Evolutionary conservation across 1,140 invertebrate genomes (phyloP), one percentile per base, ranked within the genome.

Genomic region (Neodiprion pinetum): DNA sequence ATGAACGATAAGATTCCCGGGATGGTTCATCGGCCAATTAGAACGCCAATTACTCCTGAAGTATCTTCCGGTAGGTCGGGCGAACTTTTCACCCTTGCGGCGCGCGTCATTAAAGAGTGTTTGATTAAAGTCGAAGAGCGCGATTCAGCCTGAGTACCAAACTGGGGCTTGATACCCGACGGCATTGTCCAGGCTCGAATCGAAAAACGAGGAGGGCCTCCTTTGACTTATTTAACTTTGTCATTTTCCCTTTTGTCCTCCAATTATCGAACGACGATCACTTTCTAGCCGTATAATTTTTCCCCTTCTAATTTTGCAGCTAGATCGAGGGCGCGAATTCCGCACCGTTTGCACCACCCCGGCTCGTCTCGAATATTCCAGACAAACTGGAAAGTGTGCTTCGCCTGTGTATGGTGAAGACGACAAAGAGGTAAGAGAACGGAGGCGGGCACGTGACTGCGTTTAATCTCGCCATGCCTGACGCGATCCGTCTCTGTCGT

Each of bases 401-500:
- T 3, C 28, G 5, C 28, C 28, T 40, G 28, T 40, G 28, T 40
- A 61, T 14, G 53, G 53, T 61, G 9, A 61, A 61, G 14, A 61
- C n/a, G 53, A 61, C 53, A 14, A 61, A 61, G 53, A 14, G 53
- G 28, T 40, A 40, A 40, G 28, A 40, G n/a, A 61, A 61, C 53
- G 53, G 4, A 61, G 53, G 9, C 53, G 53, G 53, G n/a, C 53
- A 9, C n/a, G 53, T 40, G 28, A 49, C 14, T 61, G 50, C 68
- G 70, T 78, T 79, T 79, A 75, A 79, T 79, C 50, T 67, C 61
- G n/a, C 78, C 12, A 72, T 53, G 70, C 21, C 74, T 72, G 68
- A 74, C 74, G 74, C 67, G 72, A 79, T 79, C 72, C 76, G 65
- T 78, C 74, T 76, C 75, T 73, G 73, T 73, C 50, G 67, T 61